Evolutionary conservation across 1,140 invertebrate genomes (phyloP).

Genomic region (Drosophila serrata): DNA sequence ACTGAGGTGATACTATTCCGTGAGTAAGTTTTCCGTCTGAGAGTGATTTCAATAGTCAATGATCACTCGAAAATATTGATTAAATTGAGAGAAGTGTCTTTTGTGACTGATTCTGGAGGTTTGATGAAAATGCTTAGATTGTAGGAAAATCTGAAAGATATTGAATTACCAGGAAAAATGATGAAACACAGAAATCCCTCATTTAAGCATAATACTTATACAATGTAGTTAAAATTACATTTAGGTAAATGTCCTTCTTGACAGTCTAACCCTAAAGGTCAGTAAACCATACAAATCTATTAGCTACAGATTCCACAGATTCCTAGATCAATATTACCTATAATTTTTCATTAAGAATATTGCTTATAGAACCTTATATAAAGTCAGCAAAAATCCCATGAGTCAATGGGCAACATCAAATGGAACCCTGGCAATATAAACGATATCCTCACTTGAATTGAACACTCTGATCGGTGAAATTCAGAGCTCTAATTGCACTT

Average conservation of each 20-base stretch:
- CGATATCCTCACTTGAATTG: conserved; percentile 5
- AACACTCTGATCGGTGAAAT: conserved; percentile 30
- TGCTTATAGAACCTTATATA: neutral
- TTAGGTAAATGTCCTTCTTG: neutral
- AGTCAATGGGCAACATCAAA: conserved; percentile 4
- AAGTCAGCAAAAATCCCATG: conserved; percentile 8
- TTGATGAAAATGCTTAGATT: neutral
- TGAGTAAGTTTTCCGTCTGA: conserved; percentile 1
- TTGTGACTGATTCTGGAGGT: too few relatives aligned
- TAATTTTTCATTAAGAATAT: neutral
- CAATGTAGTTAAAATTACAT: too few relatives aligned
- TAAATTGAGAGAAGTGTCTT: neutral
- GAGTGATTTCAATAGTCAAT: neutral
- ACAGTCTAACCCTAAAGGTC: neutral
- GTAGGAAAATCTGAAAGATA: neutral
- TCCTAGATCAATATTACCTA: too few relatives aligned
- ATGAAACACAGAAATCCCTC: too few relatives aligned
- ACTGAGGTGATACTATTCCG: conserved; percentile 10
- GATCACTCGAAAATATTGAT: neutral
- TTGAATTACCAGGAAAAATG: neutral
- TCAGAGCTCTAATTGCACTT: conserved; percentile 42
- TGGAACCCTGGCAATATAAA: neutral
- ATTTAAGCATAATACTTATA: too few relatives aligned
- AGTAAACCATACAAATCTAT: too few relatives aligned
- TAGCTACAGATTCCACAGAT: neutral